phyloP scores from a whole-genome alignment of 2,797 vertebrate species.

The Hemibagrus guttatus region DNA sequence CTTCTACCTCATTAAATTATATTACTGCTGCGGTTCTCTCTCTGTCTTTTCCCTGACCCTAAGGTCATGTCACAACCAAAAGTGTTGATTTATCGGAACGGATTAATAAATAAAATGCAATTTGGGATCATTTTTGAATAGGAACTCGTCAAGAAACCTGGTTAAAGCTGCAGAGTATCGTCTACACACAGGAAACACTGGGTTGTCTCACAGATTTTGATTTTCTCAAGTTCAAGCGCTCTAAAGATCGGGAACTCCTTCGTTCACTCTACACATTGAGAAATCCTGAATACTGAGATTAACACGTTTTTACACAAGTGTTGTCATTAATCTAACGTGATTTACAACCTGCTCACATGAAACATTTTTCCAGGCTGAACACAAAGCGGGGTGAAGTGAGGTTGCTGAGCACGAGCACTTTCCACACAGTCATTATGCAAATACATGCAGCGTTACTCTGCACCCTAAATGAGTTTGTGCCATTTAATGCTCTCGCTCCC shows the following conservation, averaged over 20 bases:
- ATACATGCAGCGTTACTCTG: conserved; percentile 39
- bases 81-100: not conserved
- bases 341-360: not conserved
- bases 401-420: conserved; percentile 4
- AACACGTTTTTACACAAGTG: not conserved
- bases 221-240: too few relatives aligned
- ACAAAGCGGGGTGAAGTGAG: conserved; percentile 12
- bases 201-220: not conserved
- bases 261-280: not conserved
- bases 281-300: not conserved
- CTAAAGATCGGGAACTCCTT: not conserved
- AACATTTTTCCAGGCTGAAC: not conserved
- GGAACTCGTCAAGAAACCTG: not conserved
- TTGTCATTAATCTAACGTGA: not conserved
- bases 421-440: conserved; percentile 29
- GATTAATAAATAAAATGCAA: not conserved
- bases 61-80: not conserved
- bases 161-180: not conserved
- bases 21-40: not conserved
- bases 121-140: not conserved
- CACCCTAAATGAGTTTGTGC: conserved; percentile 43
- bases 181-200: not conserved
- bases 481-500: conserved; percentile 18
- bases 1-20: not conserved
- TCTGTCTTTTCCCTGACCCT: not conserved